These are phyloP conservation scores for Thumatha senex DNA, from an alignment of 2,888 invertebrate genomes.

Conservation along the genomic window DNA sequence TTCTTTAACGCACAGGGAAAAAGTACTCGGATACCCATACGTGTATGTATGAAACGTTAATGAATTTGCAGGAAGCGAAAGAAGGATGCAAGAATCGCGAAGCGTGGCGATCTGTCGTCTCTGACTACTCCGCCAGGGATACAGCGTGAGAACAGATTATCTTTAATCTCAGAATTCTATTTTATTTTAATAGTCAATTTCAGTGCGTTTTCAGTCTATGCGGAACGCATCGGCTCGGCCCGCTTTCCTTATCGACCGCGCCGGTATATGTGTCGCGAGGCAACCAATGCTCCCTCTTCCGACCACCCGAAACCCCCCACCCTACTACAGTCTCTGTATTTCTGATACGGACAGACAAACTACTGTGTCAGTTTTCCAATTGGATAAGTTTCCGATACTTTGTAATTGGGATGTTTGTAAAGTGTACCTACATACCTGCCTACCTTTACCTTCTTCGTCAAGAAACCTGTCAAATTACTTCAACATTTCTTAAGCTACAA, in stretches of 20 bases:
- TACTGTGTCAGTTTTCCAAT: constrained; percentile 41
- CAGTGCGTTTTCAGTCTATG: constrained; percentile 51
- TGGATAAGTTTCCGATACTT: constrained; percentile 47
- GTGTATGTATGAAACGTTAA: no score
- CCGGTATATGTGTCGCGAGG: constrained; percentile 73
- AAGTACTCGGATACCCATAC: no score
- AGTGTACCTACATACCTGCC: constrained; percentile 7
- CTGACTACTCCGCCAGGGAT: no score
- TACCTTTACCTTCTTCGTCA: constrained; percentile 11
- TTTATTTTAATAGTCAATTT: constrained; percentile 42
- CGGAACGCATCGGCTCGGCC: constrained; percentile 70
- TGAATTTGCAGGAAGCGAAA: no score
- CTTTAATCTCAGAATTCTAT: constrained; percentile 29
- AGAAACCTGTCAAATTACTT: background rate
- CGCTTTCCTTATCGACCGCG: constrained; percentile 73
- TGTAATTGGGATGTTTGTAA: constrained; percentile 39
- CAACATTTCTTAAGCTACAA: no score
- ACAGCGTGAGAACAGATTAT: no score
- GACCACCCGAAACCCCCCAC: constrained; percentile 33
- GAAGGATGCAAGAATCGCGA: no score
- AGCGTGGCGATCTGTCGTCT: no score
- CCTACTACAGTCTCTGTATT: constrained; percentile 41
- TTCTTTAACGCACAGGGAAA: no score
- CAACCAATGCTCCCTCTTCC: constrained; percentile 49
- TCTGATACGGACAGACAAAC: constrained; percentile 54